Evolutionary conservation across 2,113 vertebrate species (phyloP), one percentile per base, ranked within the genome.

Genomic region (Burhinus bistriatus): DNA sequence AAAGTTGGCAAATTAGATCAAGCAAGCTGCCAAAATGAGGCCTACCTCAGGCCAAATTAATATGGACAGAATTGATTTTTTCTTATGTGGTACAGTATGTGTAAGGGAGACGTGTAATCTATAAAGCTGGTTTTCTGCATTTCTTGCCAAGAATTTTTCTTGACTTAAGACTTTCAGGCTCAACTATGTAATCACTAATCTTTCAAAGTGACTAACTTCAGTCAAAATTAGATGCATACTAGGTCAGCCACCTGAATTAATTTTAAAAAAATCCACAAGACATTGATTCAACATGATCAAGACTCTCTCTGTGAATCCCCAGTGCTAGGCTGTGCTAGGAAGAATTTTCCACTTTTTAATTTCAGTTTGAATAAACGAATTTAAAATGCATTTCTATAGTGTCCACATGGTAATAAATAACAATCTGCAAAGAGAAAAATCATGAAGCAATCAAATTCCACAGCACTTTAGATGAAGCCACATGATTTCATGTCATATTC

Each of bases 401-500:
- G 42, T 70, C 73, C 73, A 25, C 75, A 51, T 76, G 40, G 83
- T 72, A 91, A 82, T 72, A 95, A 95, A 77, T 66, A 88, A 83
- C 40, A 47, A 83, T 42, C 77, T 79, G 17, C n/a, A 80, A 73
- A 94, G 62, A 79, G 27, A 89, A 95, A 90, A 87, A 61, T 26
- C 29, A 22, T 87, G 29, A 89, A 87, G 66, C 32, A 69, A 83
- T 82, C 5, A 1, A 87, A 95, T 91, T 95, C 84, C 87, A 89
- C 26, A 57, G 42, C 32, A 77, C 75, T 95, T 95, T 55, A 94
- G 93, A 97, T 94, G 87, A 94, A 95, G 70, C 82, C 95, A 87
- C 77, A 81, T 36, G 66, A 91, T 38, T 91, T 95, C 84, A 57
- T 3, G 0, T 45, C 89, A 55, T 55, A 92, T 93, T 89, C 80